phyloP scores from a whole-genome alignment of 2,797 vertebrate species.

The Pipistrellus kuhlii region DNA sequence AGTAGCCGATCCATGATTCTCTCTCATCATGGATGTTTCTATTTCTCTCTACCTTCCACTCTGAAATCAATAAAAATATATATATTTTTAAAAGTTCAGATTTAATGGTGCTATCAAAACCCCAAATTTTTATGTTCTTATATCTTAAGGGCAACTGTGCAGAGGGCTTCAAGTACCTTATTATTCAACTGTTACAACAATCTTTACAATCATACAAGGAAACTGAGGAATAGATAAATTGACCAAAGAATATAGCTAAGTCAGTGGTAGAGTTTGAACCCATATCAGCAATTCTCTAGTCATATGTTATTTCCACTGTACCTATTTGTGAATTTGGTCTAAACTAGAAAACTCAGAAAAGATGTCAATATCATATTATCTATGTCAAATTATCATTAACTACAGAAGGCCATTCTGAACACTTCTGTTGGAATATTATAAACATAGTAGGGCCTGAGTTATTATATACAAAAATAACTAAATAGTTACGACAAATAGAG shows the following conservation, averaged over 20 bases:
- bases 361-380: neutral
- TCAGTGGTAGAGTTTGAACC: neutral
- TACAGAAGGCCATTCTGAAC: neutral
- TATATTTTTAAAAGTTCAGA: neutral
- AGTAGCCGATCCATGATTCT: too few species aligned
- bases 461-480: neutral
- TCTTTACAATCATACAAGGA: neutral
- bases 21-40: too few species aligned
- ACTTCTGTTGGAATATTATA: neutral
- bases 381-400: neutral
- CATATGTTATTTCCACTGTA: neutral
- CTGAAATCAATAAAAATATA: too few species aligned
- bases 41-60: too few species aligned
- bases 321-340: neutral
- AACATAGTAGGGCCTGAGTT: neutral
- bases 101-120: neutral
- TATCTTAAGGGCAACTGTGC: neutral
- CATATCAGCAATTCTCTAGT: neutral
- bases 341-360: neutral
- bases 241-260: neutral
- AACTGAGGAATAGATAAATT: neutral
- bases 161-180: slow-evolving; percentile 5
- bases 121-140: neutral
- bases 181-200: neutral
- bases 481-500: neutral